Conservation (phyloP, 2,888 invertebrate genomes). For the Meiosimyza platycephala region DNA sequence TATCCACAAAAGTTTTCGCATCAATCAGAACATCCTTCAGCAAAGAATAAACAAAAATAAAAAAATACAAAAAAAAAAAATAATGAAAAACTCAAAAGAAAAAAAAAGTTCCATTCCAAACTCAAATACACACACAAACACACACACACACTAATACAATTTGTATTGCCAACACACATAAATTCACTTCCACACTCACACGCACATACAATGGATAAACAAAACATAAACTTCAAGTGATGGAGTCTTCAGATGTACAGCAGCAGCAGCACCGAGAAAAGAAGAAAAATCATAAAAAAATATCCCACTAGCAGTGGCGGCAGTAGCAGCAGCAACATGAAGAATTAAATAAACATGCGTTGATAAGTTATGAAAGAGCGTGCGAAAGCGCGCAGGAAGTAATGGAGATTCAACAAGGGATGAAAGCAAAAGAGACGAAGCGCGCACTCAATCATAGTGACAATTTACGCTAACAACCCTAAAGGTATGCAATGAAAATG, state of each 20-base stretch:
- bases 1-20: conserved; percentile 31
- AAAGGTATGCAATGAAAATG: conserved; percentile 21
- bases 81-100: background rate
- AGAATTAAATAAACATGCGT: conserved; percentile 26
- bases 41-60: conserved; percentile 19
- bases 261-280: background rate
- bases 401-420: background rate
- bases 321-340: background rate
- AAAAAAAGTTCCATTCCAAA: conserved; percentile 23
- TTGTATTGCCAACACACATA: conserved; percentile 16
- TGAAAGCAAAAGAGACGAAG: background rate
- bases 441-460: conserved; percentile 21
- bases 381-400: background rate
- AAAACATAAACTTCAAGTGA: conserved; percentile 29
- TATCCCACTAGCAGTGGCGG: background rate
- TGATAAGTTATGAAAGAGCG: conserved; percentile 25
- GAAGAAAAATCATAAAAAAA: background rate
- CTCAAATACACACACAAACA: conserved; percentile 8
- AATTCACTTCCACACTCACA: background rate
- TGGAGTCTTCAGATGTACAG: conserved; percentile 25
- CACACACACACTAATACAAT: background rate
- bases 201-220: conserved; percentile 12
- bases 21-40: conserved; percentile 34
- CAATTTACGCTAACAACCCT: conserved; percentile 26
- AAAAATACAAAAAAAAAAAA: background rate